These are phyloP conservation scores for Iselma pallidipennis DNA, from an alignment of 2,888 invertebrate species.

Conservation along the genomic window DNA sequence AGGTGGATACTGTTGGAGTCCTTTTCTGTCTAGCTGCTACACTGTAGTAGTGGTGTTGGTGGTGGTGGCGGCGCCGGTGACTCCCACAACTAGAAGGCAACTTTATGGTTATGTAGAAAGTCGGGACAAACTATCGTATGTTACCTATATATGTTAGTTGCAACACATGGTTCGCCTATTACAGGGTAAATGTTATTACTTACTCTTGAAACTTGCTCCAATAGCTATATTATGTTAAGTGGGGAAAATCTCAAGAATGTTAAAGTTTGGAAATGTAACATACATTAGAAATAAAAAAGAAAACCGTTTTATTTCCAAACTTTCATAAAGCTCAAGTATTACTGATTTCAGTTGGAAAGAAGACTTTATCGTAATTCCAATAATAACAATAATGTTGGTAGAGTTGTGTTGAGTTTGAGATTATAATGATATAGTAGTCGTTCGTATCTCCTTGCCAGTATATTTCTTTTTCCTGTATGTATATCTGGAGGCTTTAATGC, in stretches of 20 bases:
- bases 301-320: neutral
- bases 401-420: neutral
- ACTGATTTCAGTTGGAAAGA: neutral
- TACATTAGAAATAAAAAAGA: neutral
- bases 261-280: neutral
- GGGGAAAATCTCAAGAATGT: constrained; percentile 30
- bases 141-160: constrained; percentile 40
- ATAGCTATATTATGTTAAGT: constrained; percentile 46
- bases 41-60: neutral
- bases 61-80: neutral
- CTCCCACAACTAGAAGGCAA: constrained; percentile 29
- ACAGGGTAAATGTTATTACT: constrained; percentile 47
- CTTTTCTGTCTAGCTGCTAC: neutral
- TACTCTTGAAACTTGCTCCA: constrained; percentile 44
- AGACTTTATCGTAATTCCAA: neutral
- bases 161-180: constrained; percentile 47
- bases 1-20: constrained; percentile 1
- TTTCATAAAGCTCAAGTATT: neutral
- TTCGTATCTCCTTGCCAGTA: neutral
- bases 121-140: constrained; percentile 45
- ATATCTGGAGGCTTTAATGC: neutral
- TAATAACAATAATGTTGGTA: neutral
- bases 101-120: constrained; percentile 46
- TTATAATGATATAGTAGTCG: neutral
- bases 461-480: neutral